These are phyloP conservation scores for Drosophila monieri DNA, from an alignment of 2,888 invertebrate species.

Conservation along the genomic window DNA sequence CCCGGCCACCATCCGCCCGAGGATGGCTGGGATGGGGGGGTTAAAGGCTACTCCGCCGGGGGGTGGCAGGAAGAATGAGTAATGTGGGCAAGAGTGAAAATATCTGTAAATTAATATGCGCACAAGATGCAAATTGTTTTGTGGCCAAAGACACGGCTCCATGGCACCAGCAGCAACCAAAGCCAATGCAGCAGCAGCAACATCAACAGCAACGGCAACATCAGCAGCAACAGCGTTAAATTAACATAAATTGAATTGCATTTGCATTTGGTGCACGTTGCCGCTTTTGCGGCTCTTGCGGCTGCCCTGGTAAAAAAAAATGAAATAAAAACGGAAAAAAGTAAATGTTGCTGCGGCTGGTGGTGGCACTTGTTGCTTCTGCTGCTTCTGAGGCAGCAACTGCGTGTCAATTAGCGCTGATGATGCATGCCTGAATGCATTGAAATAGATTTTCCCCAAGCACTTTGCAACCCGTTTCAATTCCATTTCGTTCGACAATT, in stretches of 20 bases:
- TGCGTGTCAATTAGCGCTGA: conserved; percentile 79
- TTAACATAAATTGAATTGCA: conserved; percentile 83
- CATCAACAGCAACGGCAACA: conserved; percentile 41
- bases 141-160: conserved; percentile 69
- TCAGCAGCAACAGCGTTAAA: conserved; percentile 71
- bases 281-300: conserved; percentile 68
- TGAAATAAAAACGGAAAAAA: conserved; percentile 32
- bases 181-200: conserved; percentile 23
- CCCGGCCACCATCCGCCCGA: conserved; percentile 59
- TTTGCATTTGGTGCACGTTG: conserved; percentile 81
- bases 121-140: conserved; percentile 80
- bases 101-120: conserved; percentile 80
- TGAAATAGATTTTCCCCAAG: conserved; percentile 68
- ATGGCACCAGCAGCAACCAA: conserved; percentile 21
- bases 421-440: conserved; percentile 70
- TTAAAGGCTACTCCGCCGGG: conserved; percentile 29
- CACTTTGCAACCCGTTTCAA: conserved; percentile 62
- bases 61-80: conserved; percentile 56
- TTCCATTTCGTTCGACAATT: conserved; percentile 64
- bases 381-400: conserved; percentile 50
- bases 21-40: conserved; percentile 15
- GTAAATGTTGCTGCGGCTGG: conserved; percentile 46
- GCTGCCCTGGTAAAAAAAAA: conserved; percentile 17
- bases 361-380: conserved; percentile 48
- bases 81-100: conserved; percentile 74